These are phyloP conservation scores for human DNA, from an alignment of 2,113 vertebrate genomes.

Conservation along the genomic window GRCh38 chr12:43733501-43734000, in stretches of 20 bases:
- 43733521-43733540: background rate
- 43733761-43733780: background rate
- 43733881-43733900: background rate
- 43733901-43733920: background rate
- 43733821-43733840: background rate
- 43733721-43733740: background rate
- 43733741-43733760: slow-evolving; percentile 24
- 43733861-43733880: background rate
- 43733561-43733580: background rate
- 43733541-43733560: background rate
- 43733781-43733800: background rate
- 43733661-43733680: background rate
- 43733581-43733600: background rate
- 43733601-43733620: background rate
- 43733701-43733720: background rate
- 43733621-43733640: slow-evolving; percentile 11
- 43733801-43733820: background rate
- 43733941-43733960: too few species aligned
- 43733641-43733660: slow-evolving; percentile 20
- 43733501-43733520: background rate
- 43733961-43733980: background rate
- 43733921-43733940: too few species aligned
- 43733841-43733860: background rate
- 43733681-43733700: background rate
- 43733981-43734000: background rate